Percentiles rank a stretch among this genome's conserved stretches.
Conservation (phyloP, 1,140 invertebrate species). For the Orius insidiosus region DNA sequence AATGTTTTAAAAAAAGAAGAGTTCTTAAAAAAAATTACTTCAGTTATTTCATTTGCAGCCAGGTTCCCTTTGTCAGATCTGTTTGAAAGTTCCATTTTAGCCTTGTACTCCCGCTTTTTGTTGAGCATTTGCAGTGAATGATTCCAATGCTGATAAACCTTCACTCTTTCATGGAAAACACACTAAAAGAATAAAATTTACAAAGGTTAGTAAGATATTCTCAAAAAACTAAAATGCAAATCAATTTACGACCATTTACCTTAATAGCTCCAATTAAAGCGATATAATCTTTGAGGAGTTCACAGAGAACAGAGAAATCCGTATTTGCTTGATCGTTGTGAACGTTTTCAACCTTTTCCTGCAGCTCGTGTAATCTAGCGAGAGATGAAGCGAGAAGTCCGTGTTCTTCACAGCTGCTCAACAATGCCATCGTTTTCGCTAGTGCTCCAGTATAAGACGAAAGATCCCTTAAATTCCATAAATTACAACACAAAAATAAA, state of each 20-base stretch:
- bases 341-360: slow-evolving; percentile 77
- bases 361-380: slow-evolving; percentile 81
- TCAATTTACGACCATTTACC: slow-evolving; percentile 26
- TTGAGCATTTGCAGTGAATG: slow-evolving; percentile 86
- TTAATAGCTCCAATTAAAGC: slow-evolving; percentile 83
- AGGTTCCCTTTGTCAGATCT: slow-evolving; percentile 78
- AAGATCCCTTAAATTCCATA: slow-evolving; percentile 39
- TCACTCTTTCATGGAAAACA: slow-evolving; percentile 95
- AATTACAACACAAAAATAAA: not conserved
- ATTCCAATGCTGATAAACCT: slow-evolving; percentile 96
- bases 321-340: slow-evolving; percentile 85
- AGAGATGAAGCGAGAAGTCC: slow-evolving; percentile 79
- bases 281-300: slow-evolving; percentile 91
- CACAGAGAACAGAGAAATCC: slow-evolving; percentile 83
- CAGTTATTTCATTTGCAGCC: slow-evolving; percentile 76
- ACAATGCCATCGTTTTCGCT: slow-evolving; percentile 74
- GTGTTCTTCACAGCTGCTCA: slow-evolving; percentile 90
- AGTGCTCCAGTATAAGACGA: slow-evolving; percentile 59
- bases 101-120: slow-evolving; percentile 87
- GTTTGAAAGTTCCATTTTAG: slow-evolving; percentile 73
- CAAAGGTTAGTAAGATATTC: slow-evolving; percentile 7
- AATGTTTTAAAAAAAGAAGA: no score
- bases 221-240: no score
- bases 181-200: slow-evolving; percentile 37
- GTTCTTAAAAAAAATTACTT: slow-evolving; percentile 56